Percentiles rank a stretch among this genome's conserved stretches.
Evolutionary conservation across 1,140 invertebrate genomes (phyloP).

Genomic region (Dreissena rostriformis): DNA sequence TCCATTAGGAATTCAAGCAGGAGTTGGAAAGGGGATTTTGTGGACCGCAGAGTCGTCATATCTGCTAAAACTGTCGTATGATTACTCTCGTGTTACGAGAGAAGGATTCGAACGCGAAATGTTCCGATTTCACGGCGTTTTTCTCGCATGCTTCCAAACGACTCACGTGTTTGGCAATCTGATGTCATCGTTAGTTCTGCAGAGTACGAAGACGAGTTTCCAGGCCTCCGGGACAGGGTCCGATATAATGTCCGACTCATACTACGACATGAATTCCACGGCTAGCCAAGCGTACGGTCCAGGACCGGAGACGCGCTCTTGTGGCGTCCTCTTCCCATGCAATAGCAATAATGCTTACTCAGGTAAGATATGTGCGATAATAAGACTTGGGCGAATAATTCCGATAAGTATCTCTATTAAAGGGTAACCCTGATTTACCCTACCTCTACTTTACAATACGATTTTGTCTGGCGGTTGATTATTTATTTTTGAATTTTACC

Average conservation of each 20-base stretch:
- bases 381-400: too few species aligned
- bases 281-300: too few species aligned
- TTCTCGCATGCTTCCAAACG: constrained; percentile 80
- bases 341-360: too few species aligned
- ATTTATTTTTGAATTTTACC: too few species aligned
- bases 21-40: constrained; percentile 78
- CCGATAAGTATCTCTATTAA: too few species aligned
- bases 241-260: too few species aligned
- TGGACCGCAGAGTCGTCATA: constrained; percentile 80
- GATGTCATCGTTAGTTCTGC: constrained; percentile 76
- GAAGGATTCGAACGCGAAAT: constrained; percentile 75
- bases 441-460: too few species aligned
- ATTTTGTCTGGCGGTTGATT: too few species aligned
- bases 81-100: constrained; percentile 71
- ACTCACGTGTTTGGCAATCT: constrained; percentile 81
- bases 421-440: too few species aligned
- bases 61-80: constrained; percentile 78
- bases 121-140: constrained; percentile 80
- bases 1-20: constrained; percentile 77
- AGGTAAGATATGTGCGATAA: too few species aligned
- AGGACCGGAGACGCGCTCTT: neutral
- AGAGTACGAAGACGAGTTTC: constrained; percentile 20
- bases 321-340: neutral
- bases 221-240: too few species aligned
- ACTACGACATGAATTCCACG: too few species aligned